Percentiles rank a stretch among this genome's conserved stretches.
Conservation (phyloP, 2,888 invertebrate genomes). For the Tenthredo livida region DNA sequence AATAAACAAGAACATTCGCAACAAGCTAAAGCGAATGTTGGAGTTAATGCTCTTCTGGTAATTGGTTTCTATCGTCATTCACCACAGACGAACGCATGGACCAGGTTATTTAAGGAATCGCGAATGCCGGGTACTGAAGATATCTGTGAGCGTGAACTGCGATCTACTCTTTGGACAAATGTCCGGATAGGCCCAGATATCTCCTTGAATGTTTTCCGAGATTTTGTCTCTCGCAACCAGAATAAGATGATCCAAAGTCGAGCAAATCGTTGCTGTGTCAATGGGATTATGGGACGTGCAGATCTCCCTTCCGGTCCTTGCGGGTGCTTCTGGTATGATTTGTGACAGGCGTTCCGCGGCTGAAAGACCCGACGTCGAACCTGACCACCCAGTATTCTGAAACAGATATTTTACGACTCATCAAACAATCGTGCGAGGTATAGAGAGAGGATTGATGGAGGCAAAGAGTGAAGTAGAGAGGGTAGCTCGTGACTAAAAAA, state of each 20-base stretch:
- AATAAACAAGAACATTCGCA: neutral
- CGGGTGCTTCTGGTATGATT: neutral
- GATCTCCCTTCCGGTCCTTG: neutral
- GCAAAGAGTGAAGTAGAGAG: neutral
- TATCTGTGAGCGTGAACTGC: neutral
- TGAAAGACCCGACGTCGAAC: neutral
- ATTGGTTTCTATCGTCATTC: neutral
- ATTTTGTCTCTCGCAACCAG: neutral
- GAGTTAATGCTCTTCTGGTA: neutral
- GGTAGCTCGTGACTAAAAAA: constrained; percentile 71
- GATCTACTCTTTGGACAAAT: neutral
- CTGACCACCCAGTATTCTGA: constrained; percentile 51
- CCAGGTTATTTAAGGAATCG: neutral
- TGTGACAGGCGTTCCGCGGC: neutral
- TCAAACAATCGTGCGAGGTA: constrained; percentile 37
- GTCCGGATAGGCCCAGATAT: neutral
- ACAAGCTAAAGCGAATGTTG: neutral
- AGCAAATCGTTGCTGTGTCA: neutral
- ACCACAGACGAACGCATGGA: neutral
- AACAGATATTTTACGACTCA: constrained; percentile 51
- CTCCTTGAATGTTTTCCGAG: too few relatives aligned
- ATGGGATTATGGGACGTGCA: neutral
- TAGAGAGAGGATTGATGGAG: neutral
- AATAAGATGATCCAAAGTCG: neutral
- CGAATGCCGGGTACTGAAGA: neutral